Percentiles rank a stretch among this genome's conserved stretches.
Conservation (phyloP, 2,797 vertebrate genomes). For the Hippocampus kuda region DNA sequence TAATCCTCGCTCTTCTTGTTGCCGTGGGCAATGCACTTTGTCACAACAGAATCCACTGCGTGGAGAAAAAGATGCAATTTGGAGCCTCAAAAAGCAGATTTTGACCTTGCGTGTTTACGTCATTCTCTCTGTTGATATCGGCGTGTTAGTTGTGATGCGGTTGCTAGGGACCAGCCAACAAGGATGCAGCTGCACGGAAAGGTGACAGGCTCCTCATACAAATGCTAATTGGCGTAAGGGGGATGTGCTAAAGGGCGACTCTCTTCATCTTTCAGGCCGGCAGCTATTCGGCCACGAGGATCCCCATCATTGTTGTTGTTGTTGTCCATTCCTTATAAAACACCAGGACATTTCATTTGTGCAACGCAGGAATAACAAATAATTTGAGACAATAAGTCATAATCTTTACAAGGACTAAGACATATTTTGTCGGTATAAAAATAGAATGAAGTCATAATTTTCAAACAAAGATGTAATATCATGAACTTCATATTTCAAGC, state of each 20-base stretch:
- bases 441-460: too few relatives aligned
- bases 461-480: too few relatives aligned
- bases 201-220: conserved; percentile 41
- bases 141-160: conserved; percentile 52
- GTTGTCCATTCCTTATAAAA: not conserved
- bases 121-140: conserved; percentile 24
- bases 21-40: conserved; percentile 45
- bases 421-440: too few relatives aligned
- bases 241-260: conserved; percentile 13
- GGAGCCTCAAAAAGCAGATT: conserved; percentile 11
- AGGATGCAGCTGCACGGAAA: conserved; percentile 45
- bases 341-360: not conserved
- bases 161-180: conserved; percentile 65
- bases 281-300: not conserved
- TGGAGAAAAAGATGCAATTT: conserved; percentile 18
- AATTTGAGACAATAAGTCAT: too few relatives aligned
- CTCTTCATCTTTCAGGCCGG: not conserved
- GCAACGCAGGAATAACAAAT: too few relatives aligned
- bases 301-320: not conserved
- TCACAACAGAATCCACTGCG: conserved; percentile 28
- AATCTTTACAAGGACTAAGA: too few relatives aligned
- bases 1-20: conserved; percentile 24
- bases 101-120: conserved; percentile 6
- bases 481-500: too few relatives aligned
- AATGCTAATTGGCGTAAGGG: conserved; percentile 59